phyloP scores from a whole-genome alignment of 2,113 vertebrate species.

The Nibea albiflora region DNA sequence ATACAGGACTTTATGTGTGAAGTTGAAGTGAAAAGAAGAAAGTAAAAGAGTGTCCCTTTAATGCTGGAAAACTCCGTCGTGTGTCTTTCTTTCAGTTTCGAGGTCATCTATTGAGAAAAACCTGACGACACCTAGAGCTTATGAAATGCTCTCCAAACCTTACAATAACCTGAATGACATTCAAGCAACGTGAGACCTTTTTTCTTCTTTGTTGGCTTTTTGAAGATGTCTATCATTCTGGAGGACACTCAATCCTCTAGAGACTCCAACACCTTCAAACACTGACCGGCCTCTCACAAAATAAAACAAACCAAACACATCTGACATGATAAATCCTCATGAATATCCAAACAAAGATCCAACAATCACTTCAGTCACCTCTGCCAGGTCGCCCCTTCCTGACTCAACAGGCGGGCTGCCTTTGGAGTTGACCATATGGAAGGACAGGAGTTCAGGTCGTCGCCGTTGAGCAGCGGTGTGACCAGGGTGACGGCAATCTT shows the following conservation, averaged over 20 bases:
- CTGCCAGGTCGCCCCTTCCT: conserved; percentile 14
- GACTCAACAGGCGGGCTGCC: conserved; percentile 44
- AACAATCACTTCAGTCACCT: conserved; percentile 43
- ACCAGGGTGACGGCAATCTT: conserved; percentile 20
- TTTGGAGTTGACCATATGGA: conserved; percentile 58
- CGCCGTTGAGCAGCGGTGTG: conserved; percentile 19
- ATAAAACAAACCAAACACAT: conserved; percentile 55
- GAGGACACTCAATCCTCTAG: conserved; percentile 40
- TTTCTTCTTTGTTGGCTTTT: conserved; percentile 33
- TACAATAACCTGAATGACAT: conserved; percentile 32
- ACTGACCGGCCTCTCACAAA: conserved; percentile 34
- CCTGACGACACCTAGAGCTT: not conserved
- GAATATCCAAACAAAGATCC: conserved; percentile 52
- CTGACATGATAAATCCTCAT: conserved; percentile 48
- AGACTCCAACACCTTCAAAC: conserved; percentile 40
- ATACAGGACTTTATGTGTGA: not conserved
- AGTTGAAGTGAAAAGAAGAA: no score
- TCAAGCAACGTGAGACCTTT: not conserved
- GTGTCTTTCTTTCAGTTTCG: not conserved
- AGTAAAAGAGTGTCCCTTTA: not conserved
- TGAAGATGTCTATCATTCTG: conserved; percentile 33
- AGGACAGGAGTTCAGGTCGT: conserved; percentile 40
- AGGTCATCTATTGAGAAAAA: conserved; percentile 19
- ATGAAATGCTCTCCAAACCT: conserved; percentile 19
- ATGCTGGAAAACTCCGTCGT: conserved; percentile 4